phyloP scores from a whole-genome alignment of 2,888 invertebrate species.

The Drosophila trichaetosa region DNA sequence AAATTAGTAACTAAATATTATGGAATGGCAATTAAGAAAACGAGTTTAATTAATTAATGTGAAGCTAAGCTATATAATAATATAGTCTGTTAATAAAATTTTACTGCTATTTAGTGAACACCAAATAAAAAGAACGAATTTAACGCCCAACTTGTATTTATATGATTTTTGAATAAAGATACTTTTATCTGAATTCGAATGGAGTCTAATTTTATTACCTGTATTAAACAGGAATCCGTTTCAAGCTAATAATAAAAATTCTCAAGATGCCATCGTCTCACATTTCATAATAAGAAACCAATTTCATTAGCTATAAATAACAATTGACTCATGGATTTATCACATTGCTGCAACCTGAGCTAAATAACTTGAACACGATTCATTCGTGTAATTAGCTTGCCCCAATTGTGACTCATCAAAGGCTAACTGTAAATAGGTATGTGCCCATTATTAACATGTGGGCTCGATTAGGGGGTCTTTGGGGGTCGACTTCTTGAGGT shows the following conservation, averaged over 20 bases:
- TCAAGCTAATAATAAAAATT: not conserved
- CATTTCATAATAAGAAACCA: not conserved
- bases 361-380: not conserved
- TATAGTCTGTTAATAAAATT: not conserved
- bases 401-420: conserved; percentile 34
- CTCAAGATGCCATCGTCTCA: not conserved
- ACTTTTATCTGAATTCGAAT: not conserved
- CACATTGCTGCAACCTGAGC: not conserved
- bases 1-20: not conserved
- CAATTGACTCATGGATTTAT: conserved; percentile 5
- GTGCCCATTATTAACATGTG: conserved; percentile 10
- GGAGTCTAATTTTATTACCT: not conserved
- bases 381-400: conserved; percentile 42
- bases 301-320: conserved; percentile 6
- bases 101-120: not conserved
- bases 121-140: not conserved
- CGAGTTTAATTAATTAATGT: not conserved
- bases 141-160: not conserved
- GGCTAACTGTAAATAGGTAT: conserved; percentile 42
- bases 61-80: not conserved
- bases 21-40: not conserved
- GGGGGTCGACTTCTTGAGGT: not conserved
- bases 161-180: not conserved
- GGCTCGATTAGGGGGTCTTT: conserved; percentile 1
- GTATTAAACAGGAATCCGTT: not conserved